These are phyloP conservation scores for Sebastes diaconus DNA, from an alignment of 2,797 vertebrate species.

Conservation along the genomic window DNA sequence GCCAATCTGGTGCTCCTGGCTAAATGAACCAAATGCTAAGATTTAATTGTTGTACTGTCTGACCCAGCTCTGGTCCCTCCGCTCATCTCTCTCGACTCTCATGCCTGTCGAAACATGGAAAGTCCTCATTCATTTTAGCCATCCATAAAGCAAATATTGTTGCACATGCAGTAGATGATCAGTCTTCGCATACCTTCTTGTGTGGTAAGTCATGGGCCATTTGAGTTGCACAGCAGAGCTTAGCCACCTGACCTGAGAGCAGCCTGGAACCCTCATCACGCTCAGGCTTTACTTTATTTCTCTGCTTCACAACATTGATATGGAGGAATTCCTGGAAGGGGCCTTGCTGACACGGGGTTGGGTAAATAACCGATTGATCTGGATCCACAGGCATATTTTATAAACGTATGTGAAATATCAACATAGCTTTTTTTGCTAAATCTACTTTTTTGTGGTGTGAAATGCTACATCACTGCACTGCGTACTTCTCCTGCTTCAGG, in stretches of 20 bases:
- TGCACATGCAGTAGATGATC: conserved; percentile 98
- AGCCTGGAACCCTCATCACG: conserved; percentile 95
- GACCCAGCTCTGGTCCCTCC: conserved; percentile 45
- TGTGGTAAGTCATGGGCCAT: conserved; percentile 99
- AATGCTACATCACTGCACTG: conserved; percentile 53
- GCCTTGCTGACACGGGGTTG: conserved; percentile 62
- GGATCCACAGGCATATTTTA: conserved; percentile 59
- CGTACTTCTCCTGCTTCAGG: conserved; percentile 17
- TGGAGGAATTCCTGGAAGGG: conserved; percentile 87
- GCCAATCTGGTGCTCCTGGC: not conserved
- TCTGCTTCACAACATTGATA: conserved; percentile 89
- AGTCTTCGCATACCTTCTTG: conserved; percentile 97
- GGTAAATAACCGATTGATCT: conserved; percentile 73
- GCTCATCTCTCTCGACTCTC: conserved; percentile 89
- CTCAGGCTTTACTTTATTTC: conserved; percentile 92
- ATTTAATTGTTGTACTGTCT: conserved; percentile 59
- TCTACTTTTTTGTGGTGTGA: conserved; percentile 40
- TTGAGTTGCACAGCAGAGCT: conserved; percentile 81
- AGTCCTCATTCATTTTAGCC: conserved; percentile 97
- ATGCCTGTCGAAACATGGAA: conserved; percentile 93
- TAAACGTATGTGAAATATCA: conserved; percentile 54
- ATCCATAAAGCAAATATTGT: conserved; percentile 99
- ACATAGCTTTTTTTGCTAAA: conserved; percentile 34
- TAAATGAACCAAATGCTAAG: conserved; percentile 30
- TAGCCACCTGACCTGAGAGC: conserved; percentile 90